Evolutionary conservation across 2,113 vertebrate species (phyloP), one percentile per base, ranked within the genome.

Genomic region (Podarcis cretensis): DNA sequence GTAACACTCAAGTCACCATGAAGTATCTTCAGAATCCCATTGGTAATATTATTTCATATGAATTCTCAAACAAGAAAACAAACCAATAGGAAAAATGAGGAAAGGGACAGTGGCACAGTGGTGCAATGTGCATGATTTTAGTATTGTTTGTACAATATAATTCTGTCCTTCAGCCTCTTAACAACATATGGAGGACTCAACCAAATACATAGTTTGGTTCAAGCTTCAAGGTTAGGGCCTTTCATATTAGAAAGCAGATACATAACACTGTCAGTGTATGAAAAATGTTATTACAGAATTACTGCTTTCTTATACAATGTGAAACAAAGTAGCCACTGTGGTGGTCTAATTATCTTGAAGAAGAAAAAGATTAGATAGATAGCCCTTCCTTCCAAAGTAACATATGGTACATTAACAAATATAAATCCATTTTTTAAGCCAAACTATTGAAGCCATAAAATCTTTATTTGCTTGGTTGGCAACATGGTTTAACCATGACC

Each of bases 1-100:
- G 81, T 93, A 87, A 80, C 85, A 93, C 90, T 76, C 93, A 84
- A 91, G 95, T 92, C 87, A 30, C 90, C 81, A 16, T 90, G 87
- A 94, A 92, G 87, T 35, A 27, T 89, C 89, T 85, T 90, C 77
- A 68, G 85, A 88, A 86, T 43, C 30, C 75, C 85, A 1, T 59
- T 59, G 30, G 81, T 87, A 94, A 90, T 79, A 65, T 32, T 79
- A 48, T 76, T 81, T 87, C 2, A 2, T 9, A 0, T 82, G 25
- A 43, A 74, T 81, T 75, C 27, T 83, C 37, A 75, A 82, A 66
- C 20, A 66, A 43, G 20, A 83, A 65, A 82, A n/a, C 27, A 79
- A 86, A 79, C 12, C 25, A 37, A 59, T 82, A 82, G 6, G 23
- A n/a, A 66, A 78, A 48, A 86, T 71, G 21, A 30, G 16, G n/a